Percentiles rank a stretch among this genome's conserved stretches.
These are phyloP conservation scores for Progne subis DNA, from an alignment of 2,113 vertebrate species.

Conservation along the genomic window DNA sequence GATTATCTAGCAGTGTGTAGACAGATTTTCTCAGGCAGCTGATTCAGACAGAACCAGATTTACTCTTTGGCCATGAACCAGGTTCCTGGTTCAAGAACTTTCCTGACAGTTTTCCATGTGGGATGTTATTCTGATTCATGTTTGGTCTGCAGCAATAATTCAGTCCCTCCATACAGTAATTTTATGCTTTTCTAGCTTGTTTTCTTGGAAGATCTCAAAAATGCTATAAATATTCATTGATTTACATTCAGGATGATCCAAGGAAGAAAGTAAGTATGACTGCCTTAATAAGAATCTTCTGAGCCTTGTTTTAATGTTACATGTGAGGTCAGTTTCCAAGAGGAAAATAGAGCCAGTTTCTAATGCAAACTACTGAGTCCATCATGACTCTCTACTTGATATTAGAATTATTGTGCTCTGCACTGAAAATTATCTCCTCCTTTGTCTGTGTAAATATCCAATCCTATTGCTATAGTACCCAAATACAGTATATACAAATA, in stretches of 20 bases:
- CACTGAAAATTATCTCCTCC: background rate
- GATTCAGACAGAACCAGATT: slow-evolving; percentile 51
- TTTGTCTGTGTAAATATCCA: background rate
- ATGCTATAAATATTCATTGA: slow-evolving; percentile 20
- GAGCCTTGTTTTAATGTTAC: background rate
- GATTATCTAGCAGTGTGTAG: background rate
- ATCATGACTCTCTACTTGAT: background rate
- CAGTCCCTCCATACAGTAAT: slow-evolving; percentile 23
- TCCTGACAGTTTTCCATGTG: slow-evolving; percentile 15
- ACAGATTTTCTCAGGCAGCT: slow-evolving; percentile 45
- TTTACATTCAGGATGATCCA: background rate
- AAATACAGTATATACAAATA: background rate
- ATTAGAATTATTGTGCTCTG: background rate
- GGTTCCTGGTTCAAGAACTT: slow-evolving; percentile 50
- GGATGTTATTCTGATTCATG: slow-evolving; percentile 47
- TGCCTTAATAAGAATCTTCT: background rate
- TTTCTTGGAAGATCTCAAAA: slow-evolving; percentile 44
- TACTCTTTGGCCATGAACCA: slow-evolving; percentile 29
- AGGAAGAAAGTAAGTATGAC: background rate
- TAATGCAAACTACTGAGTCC: background rate
- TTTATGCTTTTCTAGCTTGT: slow-evolving; percentile 27
- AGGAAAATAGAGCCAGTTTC: background rate
- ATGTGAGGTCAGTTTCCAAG: background rate
- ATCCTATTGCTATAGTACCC: background rate
- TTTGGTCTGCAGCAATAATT: slow-evolving; percentile 35